Percentiles rank a stretch among this genome's conserved stretches.
These are phyloP conservation scores for Ferrisia virgata DNA, from an alignment of 2,888 invertebrate genomes.

Conservation along the genomic window DNA sequence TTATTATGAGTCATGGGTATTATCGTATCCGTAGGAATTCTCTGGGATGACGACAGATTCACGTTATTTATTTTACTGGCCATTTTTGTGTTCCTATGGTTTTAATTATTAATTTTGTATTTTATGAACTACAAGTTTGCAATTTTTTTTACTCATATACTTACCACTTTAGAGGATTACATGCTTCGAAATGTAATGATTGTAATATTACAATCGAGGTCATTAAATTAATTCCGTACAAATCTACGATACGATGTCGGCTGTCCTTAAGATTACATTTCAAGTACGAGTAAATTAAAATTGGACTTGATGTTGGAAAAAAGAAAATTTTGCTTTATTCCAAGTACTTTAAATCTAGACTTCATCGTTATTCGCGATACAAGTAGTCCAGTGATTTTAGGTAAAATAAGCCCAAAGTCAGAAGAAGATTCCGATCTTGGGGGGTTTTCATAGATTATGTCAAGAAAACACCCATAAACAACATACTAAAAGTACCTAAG, in stretches of 20 bases:
- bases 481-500: no score
- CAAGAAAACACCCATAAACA: no score
- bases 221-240: not conserved
- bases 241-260: not conserved
- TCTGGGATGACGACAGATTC: not conserved
- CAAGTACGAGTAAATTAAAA: not conserved
- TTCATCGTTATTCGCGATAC: no score
- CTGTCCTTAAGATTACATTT: not conserved
- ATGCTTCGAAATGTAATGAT: not conserved
- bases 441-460: no score
- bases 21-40: not conserved
- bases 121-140: not conserved
- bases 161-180: not conserved
- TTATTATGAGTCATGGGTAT: not conserved
- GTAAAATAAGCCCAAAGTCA: no score
- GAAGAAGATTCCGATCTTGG: no score
- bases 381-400: no score
- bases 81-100: not conserved
- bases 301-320: not conserved
- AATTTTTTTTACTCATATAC: no score
- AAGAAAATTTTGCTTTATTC: no score
- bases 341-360: no score
- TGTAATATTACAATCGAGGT: not conserved
- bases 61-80: not conserved
- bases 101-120: not conserved